Conservation (phyloP, 2,113 vertebrate genomes). For the Chrysemys picta region DNA sequence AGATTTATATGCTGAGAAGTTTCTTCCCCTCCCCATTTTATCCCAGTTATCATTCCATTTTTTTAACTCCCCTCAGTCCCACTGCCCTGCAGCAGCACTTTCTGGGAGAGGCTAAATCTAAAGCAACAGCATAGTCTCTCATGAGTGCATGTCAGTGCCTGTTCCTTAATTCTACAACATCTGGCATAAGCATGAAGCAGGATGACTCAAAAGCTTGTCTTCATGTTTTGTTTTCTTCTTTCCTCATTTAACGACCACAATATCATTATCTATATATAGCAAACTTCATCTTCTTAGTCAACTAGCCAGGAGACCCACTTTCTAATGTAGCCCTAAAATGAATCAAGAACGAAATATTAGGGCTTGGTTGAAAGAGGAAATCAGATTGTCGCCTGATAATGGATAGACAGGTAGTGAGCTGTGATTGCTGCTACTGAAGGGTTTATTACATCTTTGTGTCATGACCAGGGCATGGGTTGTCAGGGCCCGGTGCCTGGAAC, state of each 20-base stretch:
- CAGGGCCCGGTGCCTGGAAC: neutral
- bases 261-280: neutral
- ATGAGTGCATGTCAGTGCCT: conserved; percentile 21
- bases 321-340: neutral
- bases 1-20: conserved; percentile 70
- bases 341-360: neutral
- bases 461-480: neutral
- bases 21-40: conserved; percentile 41
- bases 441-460: neutral
- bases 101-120: conserved; percentile 36
- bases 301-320: neutral
- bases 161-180: conserved; percentile 33
- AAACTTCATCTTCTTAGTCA: neutral
- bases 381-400: neutral
- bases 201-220: conserved; percentile 29
- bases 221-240: neutral
- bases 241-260: conserved; percentile 49
- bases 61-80: conserved; percentile 56
- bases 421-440: neutral
- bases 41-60: conserved; percentile 30
- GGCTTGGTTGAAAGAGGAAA: conserved; percentile 21
- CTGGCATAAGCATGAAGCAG: conserved; percentile 33
- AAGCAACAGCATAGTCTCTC: conserved; percentile 53
- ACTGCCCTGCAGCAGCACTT: conserved; percentile 66
- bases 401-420: neutral